A percentile compares a stretch with the other conserved stretches of the same genome.
phyloP scores from a whole-genome alignment of 2,888 invertebrate genomes.

The Galerucella pusilla region DNA sequence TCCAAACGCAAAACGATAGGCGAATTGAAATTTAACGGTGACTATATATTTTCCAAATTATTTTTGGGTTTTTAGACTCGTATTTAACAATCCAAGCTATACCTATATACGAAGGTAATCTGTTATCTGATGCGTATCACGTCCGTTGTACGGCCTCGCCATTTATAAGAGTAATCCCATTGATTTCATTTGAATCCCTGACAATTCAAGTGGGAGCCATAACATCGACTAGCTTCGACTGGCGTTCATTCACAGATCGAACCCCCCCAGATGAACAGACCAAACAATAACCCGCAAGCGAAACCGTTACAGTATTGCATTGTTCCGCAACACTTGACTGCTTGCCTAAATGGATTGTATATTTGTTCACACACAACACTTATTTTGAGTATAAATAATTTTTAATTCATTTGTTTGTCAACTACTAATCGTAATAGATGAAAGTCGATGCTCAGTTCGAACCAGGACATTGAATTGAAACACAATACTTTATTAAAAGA shows the following conservation, averaged over 20 bases:
- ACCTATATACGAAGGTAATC: conserved; percentile 2
- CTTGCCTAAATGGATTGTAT: conserved; percentile 43
- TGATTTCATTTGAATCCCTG: conserved; percentile 49
- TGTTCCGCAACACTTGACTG: conserved; percentile 49
- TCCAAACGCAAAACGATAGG: not conserved
- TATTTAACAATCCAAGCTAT: not conserved
- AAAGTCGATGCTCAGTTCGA: no score
- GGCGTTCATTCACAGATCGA: conserved; percentile 30
- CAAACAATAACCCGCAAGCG: conserved; percentile 49
- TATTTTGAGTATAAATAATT: not conserved
- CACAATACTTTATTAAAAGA: no score
- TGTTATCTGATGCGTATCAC: conserved; percentile 27
- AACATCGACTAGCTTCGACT: conserved; percentile 19
- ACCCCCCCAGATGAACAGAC: conserved; percentile 26
- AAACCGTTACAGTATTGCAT: conserved; percentile 45
- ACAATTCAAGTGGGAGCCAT: conserved; percentile 48
- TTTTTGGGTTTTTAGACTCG: not conserved
- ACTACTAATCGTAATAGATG: no score
- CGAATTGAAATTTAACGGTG: not conserved
- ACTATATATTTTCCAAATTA: not conserved
- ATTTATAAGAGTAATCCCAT: conserved; percentile 47
- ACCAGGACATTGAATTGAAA: no score
- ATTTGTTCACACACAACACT: conserved; percentile 18
- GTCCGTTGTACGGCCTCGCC: conserved; percentile 23
- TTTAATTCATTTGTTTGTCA: not conserved